phyloP scores from a whole-genome alignment of 2,113 vertebrate species.

The Emydocephalus ijimae region DNA sequence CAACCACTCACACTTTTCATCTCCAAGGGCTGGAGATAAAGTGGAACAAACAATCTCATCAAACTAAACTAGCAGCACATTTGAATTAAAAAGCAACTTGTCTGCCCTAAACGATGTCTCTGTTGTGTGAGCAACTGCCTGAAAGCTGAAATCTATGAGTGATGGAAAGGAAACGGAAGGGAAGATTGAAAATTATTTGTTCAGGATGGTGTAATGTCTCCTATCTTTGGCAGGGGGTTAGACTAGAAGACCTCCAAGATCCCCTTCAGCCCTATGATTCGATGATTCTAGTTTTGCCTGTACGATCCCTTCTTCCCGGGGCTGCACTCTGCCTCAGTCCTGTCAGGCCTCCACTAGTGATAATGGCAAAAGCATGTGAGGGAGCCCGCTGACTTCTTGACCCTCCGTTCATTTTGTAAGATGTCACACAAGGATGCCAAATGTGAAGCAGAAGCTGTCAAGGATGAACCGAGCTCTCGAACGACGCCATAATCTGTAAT shows the following conservation, averaged over 20 bases:
- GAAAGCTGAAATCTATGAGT: slow-evolving; percentile 49
- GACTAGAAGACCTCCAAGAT: neutral
- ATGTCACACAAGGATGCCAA: slow-evolving; percentile 82
- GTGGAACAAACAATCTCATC: slow-evolving; percentile 34
- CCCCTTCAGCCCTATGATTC: neutral
- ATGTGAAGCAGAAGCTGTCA: slow-evolving; percentile 81
- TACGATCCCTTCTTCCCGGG: too few species aligned
- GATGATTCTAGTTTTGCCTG: neutral
- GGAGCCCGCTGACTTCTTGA: slow-evolving; percentile 75
- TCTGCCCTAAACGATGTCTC: slow-evolving; percentile 36
- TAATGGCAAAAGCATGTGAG: slow-evolving; percentile 81
- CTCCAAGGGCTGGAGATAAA: slow-evolving; percentile 31
- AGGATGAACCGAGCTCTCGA: slow-evolving; percentile 72
- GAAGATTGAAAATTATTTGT: neutral
- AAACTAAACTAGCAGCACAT: slow-evolving; percentile 53
- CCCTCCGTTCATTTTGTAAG: slow-evolving; percentile 71
- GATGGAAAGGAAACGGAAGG: neutral
- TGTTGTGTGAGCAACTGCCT: slow-evolving; percentile 51
- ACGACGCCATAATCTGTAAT: slow-evolving; percentile 73
- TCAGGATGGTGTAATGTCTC: neutral
- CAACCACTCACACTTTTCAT: neutral
- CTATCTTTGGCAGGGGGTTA: neutral
- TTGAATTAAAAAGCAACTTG: slow-evolving; percentile 54
- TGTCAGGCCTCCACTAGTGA: neutral
- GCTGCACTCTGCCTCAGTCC: too few species aligned